Conservation (phyloP, 2,113 vertebrate genomes). For the Nothoprocta perdicaria region DNA sequence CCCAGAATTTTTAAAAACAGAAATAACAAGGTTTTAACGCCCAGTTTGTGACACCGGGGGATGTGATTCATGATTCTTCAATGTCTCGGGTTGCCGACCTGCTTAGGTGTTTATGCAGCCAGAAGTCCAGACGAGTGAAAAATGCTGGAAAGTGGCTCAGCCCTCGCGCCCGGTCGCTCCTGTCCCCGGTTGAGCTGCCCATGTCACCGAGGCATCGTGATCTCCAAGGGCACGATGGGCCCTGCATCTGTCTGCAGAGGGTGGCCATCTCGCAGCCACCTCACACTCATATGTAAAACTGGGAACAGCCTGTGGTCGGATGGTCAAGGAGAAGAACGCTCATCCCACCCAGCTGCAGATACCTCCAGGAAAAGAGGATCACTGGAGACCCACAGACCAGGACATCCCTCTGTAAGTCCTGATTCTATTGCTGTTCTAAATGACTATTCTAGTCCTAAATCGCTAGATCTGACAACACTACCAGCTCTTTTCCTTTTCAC, state of each 20-base stretch:
- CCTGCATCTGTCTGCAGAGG: not conserved
- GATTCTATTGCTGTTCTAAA: not conserved
- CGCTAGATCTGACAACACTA: not conserved
- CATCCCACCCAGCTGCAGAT: not conserved
- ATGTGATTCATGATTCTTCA: not conserved
- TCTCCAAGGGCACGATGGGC: too few species aligned
- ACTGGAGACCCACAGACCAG: not conserved
- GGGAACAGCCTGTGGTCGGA: not conserved
- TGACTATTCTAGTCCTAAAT: not conserved
- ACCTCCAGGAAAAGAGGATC: not conserved
- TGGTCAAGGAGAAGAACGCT: not conserved
- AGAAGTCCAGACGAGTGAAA: not conserved
- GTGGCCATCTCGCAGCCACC: not conserved
- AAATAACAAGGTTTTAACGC: not conserved
- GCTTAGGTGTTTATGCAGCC: not conserved
- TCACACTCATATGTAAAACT: rapidly evolving
- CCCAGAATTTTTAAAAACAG: not conserved
- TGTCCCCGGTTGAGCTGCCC: not conserved
- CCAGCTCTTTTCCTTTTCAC: not conserved
- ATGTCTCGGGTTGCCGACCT: not conserved
- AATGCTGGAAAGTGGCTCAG: not conserved
- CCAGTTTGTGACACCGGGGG: not conserved
- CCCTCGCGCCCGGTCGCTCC: not conserved
- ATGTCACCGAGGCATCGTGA: not conserved
- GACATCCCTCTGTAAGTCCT: not conserved